These are phyloP conservation scores for Prietella phreatophila DNA, from an alignment of 2,113 vertebrate genomes.

Conservation along the genomic window DNA sequence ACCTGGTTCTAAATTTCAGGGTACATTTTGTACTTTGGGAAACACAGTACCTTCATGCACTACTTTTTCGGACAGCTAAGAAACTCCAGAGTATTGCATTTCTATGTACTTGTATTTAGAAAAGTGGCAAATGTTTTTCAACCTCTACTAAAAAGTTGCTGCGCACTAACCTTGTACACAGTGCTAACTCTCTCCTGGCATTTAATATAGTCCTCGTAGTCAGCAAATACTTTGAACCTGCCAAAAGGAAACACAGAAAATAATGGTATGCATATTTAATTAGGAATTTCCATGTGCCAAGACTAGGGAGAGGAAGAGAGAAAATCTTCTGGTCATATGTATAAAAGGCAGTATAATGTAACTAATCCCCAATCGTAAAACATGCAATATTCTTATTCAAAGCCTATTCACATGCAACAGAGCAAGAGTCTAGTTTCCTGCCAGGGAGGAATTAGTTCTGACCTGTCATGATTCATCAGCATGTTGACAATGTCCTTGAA, in stretches of 20 bases:
- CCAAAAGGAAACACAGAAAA: conserved; percentile 6
- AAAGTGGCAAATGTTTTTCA: no score
- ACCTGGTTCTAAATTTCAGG: not conserved
- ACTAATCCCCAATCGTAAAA: not conserved
- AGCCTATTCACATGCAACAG: not conserved
- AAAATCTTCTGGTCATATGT: not conserved
- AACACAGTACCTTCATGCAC: not conserved
- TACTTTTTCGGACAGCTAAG: not conserved
- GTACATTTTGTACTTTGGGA: not conserved
- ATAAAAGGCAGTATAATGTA: not conserved
- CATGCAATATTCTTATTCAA: not conserved
- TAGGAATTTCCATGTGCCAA: not conserved
- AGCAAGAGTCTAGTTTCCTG: not conserved
- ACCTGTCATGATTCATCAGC: conserved; percentile 81
- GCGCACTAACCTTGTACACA: conserved; percentile 81
- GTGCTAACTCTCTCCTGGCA: conserved; percentile 84
- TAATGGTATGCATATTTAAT: not conserved
- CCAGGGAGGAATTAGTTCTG: conserved; percentile 35
- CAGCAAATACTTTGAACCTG: conserved; percentile 91
- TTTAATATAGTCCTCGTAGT: conserved; percentile 87
- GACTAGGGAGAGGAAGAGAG: not conserved
- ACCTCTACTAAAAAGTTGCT: not conserved
- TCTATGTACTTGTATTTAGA: not conserved
- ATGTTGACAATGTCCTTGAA: conserved; percentile 89
- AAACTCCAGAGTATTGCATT: not conserved